Evolutionary conservation across 2,888 invertebrate species (phyloP).

Genomic region (Chymomyza caudatula): DNA sequence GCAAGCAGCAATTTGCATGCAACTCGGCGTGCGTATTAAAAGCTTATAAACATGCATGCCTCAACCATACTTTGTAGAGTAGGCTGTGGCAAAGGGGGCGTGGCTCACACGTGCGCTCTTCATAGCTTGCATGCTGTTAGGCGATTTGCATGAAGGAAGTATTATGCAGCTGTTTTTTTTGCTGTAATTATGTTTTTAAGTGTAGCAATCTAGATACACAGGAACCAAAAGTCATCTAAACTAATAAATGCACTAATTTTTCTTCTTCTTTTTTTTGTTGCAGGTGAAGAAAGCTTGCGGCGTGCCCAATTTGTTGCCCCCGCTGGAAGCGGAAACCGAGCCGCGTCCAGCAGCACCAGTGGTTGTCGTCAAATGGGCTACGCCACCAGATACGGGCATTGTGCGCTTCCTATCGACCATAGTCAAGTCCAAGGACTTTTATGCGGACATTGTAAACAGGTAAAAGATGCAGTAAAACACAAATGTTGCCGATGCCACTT

Average conservation of each 20-base stretch:
- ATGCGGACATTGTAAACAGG: constrained; percentile 88
- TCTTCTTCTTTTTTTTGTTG: constrained; percentile 27
- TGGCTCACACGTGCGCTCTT: neutral
- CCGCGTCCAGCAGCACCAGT: constrained; percentile 25
- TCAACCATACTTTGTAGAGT: too few species aligned
- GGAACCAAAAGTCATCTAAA: neutral
- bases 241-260: neutral
- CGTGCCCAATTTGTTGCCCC: constrained; percentile 75
- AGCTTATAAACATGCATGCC: constrained; percentile 15
- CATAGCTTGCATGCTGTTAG: constrained; percentile 42
- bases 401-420: constrained; percentile 83
- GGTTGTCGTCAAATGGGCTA: constrained; percentile 79
- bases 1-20: constrained; percentile 53
- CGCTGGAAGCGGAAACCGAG: constrained; percentile 64
- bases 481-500: constrained; percentile 7
- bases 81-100: neutral
- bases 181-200: neutral
- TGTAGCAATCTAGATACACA: neutral
- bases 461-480: constrained; percentile 59
- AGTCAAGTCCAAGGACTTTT: constrained; percentile 88
- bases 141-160: constrained; percentile 44
- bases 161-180: too few species aligned
- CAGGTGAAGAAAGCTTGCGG: constrained; percentile 81
- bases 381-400: constrained; percentile 83
- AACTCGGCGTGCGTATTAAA: constrained; percentile 29